These are phyloP conservation scores for Acleris emargana DNA, from an alignment of 2,888 invertebrate species.

Conservation along the genomic window DNA sequence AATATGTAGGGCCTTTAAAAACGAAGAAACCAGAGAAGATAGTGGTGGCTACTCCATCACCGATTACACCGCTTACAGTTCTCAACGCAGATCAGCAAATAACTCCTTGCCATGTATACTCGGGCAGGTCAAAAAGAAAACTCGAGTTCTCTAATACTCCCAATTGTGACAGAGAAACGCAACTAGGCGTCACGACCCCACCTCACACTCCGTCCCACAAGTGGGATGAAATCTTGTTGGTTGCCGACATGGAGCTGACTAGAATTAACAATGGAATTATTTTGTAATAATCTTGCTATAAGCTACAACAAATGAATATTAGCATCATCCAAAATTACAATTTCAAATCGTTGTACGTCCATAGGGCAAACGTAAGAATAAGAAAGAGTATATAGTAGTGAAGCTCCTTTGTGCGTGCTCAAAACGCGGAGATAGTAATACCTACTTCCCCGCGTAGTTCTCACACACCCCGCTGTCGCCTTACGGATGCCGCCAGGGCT, in stretches of 20 bases:
- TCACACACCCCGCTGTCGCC: too few relatives aligned
- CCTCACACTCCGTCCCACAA: slow-evolving; percentile 79
- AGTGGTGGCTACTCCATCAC: slow-evolving; percentile 60
- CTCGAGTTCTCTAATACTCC: slow-evolving; percentile 72
- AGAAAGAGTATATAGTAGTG: too few relatives aligned
- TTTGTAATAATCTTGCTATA: slow-evolving; percentile 55
- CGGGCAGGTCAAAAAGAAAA: slow-evolving; percentile 75
- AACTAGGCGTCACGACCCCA: slow-evolving; percentile 68
- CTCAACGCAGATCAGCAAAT: slow-evolving; percentile 58
- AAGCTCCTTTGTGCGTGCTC: too few relatives aligned
- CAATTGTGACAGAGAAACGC: slow-evolving; percentile 61
- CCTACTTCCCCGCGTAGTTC: too few relatives aligned
- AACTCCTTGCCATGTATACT: slow-evolving; percentile 63
- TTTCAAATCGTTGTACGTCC: slow-evolving; percentile 21
- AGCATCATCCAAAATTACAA: slow-evolving; percentile 7
- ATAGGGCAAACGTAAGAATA: background rate
- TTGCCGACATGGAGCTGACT: slow-evolving; percentile 84
- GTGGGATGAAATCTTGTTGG: slow-evolving; percentile 83
- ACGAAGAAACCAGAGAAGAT: slow-evolving; percentile 65
- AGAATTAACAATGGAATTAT: slow-evolving; percentile 78
- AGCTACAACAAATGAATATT: background rate
- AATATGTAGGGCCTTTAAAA: slow-evolving; percentile 84
- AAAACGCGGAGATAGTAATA: too few relatives aligned
- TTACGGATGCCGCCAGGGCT: too few relatives aligned
- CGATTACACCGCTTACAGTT: slow-evolving; percentile 67